Percentiles rank a stretch among this genome's conserved stretches.
Conservation (phyloP, 2,113 vertebrate genomes). For the Shinisaurus crocodilurus region DNA sequence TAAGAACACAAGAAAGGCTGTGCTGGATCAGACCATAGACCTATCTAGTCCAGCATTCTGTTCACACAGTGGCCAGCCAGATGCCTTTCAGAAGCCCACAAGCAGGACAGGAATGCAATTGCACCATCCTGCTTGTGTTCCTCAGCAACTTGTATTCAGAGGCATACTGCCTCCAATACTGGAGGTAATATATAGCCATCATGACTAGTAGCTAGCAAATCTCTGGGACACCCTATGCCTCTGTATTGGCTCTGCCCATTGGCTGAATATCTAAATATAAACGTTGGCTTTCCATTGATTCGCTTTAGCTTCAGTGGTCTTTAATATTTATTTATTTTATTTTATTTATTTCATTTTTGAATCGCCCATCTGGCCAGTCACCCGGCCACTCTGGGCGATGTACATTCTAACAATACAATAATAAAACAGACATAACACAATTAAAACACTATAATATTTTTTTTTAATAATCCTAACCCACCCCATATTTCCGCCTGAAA, state of each 20-base stretch:
- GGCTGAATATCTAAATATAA: background rate
- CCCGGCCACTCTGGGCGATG: too few species aligned
- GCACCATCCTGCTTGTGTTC: background rate
- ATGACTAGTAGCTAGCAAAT: background rate
- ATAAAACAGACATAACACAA: too few species aligned
- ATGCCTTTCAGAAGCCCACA: background rate
- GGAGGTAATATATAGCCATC: background rate
- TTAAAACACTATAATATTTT: too few species aligned
- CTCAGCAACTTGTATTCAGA: background rate
- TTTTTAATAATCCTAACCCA: too few species aligned
- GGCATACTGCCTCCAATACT: background rate
- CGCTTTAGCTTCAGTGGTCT: background rate
- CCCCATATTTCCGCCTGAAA: too few species aligned
- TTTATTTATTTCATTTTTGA: too few species aligned
- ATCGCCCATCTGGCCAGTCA: too few species aligned
- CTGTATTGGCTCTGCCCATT: background rate
- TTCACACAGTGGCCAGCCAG: background rate
- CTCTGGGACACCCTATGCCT: background rate
- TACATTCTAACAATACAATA: too few species aligned
- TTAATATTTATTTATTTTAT: too few species aligned
- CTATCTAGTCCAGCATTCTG: background rate
- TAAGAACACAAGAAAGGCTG: background rate
- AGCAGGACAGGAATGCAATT: background rate
- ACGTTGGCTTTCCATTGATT: background rate
- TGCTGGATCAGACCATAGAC: background rate